Percentiles rank a stretch among this genome's conserved stretches.
Conservation (phyloP, 2,797 vertebrate genomes). For the Fistularia tabacaria region DNA sequence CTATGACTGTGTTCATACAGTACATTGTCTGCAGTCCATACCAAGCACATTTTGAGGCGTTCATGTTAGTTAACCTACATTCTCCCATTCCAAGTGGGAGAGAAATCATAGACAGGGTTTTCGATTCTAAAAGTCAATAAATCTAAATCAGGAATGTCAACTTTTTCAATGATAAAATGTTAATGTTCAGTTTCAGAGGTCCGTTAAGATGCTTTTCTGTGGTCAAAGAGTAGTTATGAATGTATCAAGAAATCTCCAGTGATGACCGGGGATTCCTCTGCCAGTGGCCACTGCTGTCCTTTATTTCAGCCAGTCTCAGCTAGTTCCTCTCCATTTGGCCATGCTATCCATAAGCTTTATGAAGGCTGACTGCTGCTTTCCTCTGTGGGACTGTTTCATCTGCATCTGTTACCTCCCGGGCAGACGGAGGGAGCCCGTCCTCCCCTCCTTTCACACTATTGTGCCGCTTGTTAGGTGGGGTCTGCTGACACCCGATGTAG, state of each 20-base stretch:
- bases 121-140: too few species aligned
- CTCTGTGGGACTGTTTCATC: slow-evolving; percentile 61
- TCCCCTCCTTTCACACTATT: slow-evolving; percentile 55
- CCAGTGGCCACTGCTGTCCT: slow-evolving; percentile 11
- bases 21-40: too few species aligned
- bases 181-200: too few species aligned
- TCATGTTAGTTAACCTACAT: too few species aligned
- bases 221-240: too few species aligned
- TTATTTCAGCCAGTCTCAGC: slow-evolving; percentile 59
- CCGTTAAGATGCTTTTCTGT: too few species aligned
- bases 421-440: slow-evolving; percentile 33
- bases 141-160: too few species aligned
- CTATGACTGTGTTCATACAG: too few species aligned
- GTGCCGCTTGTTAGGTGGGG: slow-evolving; percentile 48
- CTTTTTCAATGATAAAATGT: too few species aligned
- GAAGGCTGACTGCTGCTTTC: slow-evolving; percentile 65
- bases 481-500: slow-evolving; percentile 52
- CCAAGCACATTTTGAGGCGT: too few species aligned
- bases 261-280: slow-evolving; percentile 3
- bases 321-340: slow-evolving; percentile 77
- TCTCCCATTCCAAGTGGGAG: too few species aligned
- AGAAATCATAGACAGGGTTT: too few species aligned
- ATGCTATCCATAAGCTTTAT: slow-evolving; percentile 62
- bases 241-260: background rate
- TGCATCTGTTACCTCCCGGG: slow-evolving; percentile 60